Evolutionary conservation across 2,888 invertebrate species (phyloP).

Genomic region (Rhamnusium bicolor): DNA sequence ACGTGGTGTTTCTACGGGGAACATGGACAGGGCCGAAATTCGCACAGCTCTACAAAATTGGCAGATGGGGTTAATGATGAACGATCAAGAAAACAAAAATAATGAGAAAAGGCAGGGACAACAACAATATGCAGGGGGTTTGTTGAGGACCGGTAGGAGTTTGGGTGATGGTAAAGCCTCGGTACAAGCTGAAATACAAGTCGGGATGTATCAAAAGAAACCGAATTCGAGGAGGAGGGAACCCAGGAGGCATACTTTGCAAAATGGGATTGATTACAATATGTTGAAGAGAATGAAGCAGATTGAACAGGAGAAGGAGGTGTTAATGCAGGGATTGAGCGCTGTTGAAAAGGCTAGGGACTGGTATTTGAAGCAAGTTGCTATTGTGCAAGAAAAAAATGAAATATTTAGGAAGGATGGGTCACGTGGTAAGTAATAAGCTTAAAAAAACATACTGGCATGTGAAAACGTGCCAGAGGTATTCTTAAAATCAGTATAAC

Average conservation of each 20-base stretch:
- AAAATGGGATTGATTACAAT: slow-evolving; percentile 95
- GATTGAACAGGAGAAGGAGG: slow-evolving; percentile 94
- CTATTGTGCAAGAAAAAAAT: slow-evolving; percentile 88
- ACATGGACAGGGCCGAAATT: slow-evolving; percentile 80
- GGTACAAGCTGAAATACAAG: slow-evolving; percentile 56
- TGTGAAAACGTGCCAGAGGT: too few species aligned
- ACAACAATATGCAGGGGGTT: slow-evolving; percentile 70
- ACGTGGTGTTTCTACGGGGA: slow-evolving; percentile 60
- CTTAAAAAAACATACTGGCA: too few species aligned
- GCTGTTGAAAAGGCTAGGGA: slow-evolving; percentile 91
- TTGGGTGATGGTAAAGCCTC: slow-evolving; percentile 81
- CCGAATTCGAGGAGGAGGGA: slow-evolving; percentile 80
- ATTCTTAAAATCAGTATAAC: too few species aligned
- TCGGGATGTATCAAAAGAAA: slow-evolving; percentile 76
- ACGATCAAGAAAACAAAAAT: slow-evolving; percentile 72
- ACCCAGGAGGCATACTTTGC: slow-evolving; percentile 85
- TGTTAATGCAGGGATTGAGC: slow-evolving; percentile 88
- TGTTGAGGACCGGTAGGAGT: slow-evolving; percentile 72
- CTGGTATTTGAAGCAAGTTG: slow-evolving; percentile 89
- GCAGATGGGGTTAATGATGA: slow-evolving; percentile 82
- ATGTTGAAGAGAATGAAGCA: slow-evolving; percentile 95
- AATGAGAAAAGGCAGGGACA: slow-evolving; percentile 65
- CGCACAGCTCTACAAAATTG: slow-evolving; percentile 83
- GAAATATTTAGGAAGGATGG: slow-evolving; percentile 87
- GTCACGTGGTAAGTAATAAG: slow-evolving; percentile 80